Evolutionary conservation across 2,888 invertebrate genomes (phyloP), one percentile per base, ranked within the genome.

Genomic region (Allacma fusca): DNA sequence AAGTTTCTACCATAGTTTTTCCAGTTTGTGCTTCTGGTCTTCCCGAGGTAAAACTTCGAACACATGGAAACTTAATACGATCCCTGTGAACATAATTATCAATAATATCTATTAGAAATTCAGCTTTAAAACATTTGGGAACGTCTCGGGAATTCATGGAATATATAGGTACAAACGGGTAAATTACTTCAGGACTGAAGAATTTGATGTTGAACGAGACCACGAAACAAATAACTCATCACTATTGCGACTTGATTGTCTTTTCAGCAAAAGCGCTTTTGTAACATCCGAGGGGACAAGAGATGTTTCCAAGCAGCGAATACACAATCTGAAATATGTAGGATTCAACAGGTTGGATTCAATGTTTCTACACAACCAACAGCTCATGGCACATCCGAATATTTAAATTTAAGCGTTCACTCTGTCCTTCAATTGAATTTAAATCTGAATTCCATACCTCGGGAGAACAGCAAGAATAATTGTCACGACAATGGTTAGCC

Each of bases 381-480:
- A n/a, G n/a, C n/a, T n/a, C 40, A 40, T 40, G 40, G 13, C 76
- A 78, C 71, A 80, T 79, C 67, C 26, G 62, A 72, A 64, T 21
- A 76, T 71, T 2, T 64, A 62, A 40, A 40, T 40, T 40, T 5
- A 40, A 40, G 40, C 40, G 13, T 40, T 9, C 13, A 40, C 40
- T 40, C 13, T 40, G 40, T 9, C 7, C 5, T 5, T 9, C 40
- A 40, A 40, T 40, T 9, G 5, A 40, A 40, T 40, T 40, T 40
- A 40, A 40, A 40, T 9, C 13, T 40, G 40, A 40, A 40, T 40
- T 5, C 5, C 5, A 2, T 50, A 95, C 95, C 95, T 92, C 64
- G 96, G 96, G 80, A 94, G 88, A 73, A 95, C 88, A 74, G 96
- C 93, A 67, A 93, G 88, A 43, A 94, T 92, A 28, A 93, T 90